These are phyloP conservation scores for Latrodectus geometricus DNA, from an alignment of 1,140 invertebrate genomes.

Conservation along the genomic window DNA sequence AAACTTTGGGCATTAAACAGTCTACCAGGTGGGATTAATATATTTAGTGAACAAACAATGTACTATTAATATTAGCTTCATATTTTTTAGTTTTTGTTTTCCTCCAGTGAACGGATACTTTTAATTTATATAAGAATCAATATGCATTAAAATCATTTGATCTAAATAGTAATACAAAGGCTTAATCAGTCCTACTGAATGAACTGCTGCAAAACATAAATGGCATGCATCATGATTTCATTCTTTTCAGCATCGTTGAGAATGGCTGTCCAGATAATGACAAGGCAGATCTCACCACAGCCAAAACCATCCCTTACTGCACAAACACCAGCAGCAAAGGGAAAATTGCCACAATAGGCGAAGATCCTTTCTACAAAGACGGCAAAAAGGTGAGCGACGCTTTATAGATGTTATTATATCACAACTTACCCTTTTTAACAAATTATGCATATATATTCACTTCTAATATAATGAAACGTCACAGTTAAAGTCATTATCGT, in stretches of 20 bases:
- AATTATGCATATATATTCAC: too few relatives aligned
- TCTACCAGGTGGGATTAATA: too few relatives aligned
- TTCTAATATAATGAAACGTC: too few relatives aligned
- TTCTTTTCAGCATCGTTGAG: slow-evolving; percentile 42
- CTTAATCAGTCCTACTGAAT: background rate
- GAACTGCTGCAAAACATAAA: background rate
- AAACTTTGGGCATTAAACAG: too few relatives aligned
- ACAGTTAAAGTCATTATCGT: too few relatives aligned
- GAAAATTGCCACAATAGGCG: slow-evolving; percentile 49
- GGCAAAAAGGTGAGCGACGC: slow-evolving; percentile 50
- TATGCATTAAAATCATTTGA: background rate
- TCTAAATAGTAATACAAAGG: background rate
- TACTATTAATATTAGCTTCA: too few relatives aligned
- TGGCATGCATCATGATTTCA: background rate
- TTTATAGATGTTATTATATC: too few relatives aligned
- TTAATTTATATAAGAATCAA: too few relatives aligned
- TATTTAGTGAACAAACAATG: too few relatives aligned
- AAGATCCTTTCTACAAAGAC: slow-evolving; percentile 52
- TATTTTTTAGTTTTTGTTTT: too few relatives aligned
- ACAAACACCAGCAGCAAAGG: slow-evolving; percentile 7
- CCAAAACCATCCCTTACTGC: slow-evolving; percentile 41
- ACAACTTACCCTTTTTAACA: too few relatives aligned
- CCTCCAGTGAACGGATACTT: too few relatives aligned
- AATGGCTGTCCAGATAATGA: slow-evolving; percentile 51
- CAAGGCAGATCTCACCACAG: slow-evolving; percentile 34